Base-by-base conservation (phyloP, 2,797 vertebrate species). In the Coracias cyanogaster region DNA sequence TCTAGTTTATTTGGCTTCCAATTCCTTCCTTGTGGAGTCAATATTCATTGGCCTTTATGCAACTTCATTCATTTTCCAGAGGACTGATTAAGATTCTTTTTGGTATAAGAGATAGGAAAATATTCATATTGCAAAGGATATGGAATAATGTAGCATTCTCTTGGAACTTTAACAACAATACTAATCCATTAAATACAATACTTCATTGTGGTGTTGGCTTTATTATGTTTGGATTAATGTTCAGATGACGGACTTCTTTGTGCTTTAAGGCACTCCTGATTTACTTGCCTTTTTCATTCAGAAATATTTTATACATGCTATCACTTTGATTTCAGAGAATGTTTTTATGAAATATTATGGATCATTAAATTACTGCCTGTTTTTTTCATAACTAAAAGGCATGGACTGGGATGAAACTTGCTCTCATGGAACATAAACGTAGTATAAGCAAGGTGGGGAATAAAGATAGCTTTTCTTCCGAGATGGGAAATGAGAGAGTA, bases 301-400 rank as follows among this genome's bases (percentile, higher is more conserved):
- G 21, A 89, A 93, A 83, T 70, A 39, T 88, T 91, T 94, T 66
- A 48, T 73, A 55, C 62, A 57, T 70, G 55, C 51, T 91, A 89
- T 91, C 88, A 89, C 64, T 95, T 91, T 96, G 87, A 96, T 96
- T 95, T 97, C 87, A 58, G 79, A 91, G 69, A 61, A 92, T 74
- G 61, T 65, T 94, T 89, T 91, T 79, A 79, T 46, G 58, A 94
- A 96, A 91, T 94, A 96, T 78, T 92, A 88, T 28, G 77, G 62
- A 84, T 77, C 87, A 84, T 89, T 93, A 93, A 94, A 94, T 96
- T 94, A 96, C 62, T 76, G 73, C 28, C 85, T 88, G 72, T 0
- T 81, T 87, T 89, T 72, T 95, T 94, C 61, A 82, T 79, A 86
- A 92, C 35, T 76, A 91, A 94, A 88, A 79, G 70, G 48, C 55